Conservation (phyloP, 2,888 invertebrate species). For the Caenorhabditis virilis region DNA sequence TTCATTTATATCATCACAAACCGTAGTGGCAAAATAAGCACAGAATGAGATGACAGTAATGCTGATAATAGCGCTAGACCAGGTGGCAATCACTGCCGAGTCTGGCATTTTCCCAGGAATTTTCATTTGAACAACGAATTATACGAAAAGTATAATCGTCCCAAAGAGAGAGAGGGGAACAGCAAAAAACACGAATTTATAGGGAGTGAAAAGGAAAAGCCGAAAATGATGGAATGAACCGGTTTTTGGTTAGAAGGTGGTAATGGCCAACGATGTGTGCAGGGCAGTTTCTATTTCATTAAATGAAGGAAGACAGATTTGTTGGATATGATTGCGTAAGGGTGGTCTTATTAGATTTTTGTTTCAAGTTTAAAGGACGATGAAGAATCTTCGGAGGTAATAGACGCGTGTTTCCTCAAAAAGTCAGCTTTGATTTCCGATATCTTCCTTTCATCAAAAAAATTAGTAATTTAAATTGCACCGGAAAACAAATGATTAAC, state of each 20-base stretch:
- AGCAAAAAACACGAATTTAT: too few relatives aligned
- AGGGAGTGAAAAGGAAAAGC: not conserved
- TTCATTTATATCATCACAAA: constrained; percentile 43
- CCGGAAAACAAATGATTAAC: too few relatives aligned
- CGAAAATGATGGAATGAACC: not conserved
- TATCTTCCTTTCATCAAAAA: too few relatives aligned
- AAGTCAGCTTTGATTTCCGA: too few relatives aligned
- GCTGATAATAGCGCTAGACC: constrained; percentile 34
- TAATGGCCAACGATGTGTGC: not conserved
- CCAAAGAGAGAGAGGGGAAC: not conserved
- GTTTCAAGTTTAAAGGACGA: not conserved
- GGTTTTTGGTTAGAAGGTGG: not conserved
- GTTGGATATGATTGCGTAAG: not conserved
- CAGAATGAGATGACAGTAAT: constrained; percentile 33
- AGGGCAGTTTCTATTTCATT: not conserved
- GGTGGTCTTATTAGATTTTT: not conserved
- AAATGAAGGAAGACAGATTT: not conserved
- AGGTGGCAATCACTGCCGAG: constrained; percentile 38
- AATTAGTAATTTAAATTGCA: too few relatives aligned
- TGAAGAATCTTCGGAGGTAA: too few relatives aligned
- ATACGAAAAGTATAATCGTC: not conserved
- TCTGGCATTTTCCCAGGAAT: constrained; percentile 4
- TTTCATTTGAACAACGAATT: not conserved
- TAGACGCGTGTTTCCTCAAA: too few relatives aligned
- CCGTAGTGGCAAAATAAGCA: constrained; percentile 28